Base-by-base conservation (phyloP, 1,140 invertebrate genomes). In the Asobara japonica region DNA sequence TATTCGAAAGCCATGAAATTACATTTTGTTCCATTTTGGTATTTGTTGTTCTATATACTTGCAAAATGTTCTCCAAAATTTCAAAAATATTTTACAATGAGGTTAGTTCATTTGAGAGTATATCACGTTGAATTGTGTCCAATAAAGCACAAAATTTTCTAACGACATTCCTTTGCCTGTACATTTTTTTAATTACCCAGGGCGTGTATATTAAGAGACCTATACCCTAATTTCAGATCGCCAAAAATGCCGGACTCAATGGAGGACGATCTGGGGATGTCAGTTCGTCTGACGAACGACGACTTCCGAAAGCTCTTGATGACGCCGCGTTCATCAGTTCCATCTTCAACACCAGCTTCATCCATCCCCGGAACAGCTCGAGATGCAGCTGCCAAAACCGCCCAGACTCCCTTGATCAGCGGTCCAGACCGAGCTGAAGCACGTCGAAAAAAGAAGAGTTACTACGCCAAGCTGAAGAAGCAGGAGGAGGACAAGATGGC, bases 401-500 rank as follows among this genome's bases (percentile, higher is more conserved):
- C 86, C 13, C 86, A 85, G 56, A 87, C 86, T 3, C 86, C 86
- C 0, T 68, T 77, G 0, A 76, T 85, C 0, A 78, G 88, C 79
- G 79, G 84, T 81, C 82, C 91, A 90, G 87, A 92, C 91, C 78
- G 90, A 79, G 91, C 90, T 76, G 93, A 94, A 78, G 82, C 93
- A 4, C 89, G 94, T 25, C 89, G 93, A n/a, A 95, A 95, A 76
- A 95, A 95, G 80, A 95, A 95, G 73, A 94, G 95, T 74, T 98
- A 94, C 82, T 98, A 98, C 89, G 96, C 96, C 0, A 96, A 96
- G 66, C 86, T 98, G 5, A 97, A 98, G 76, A 97, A 97, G 82
- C 95, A 97, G 80, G 97, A 99, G 84, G 97, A 98, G 79, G 96
- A 96, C 81, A 96, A 97, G 84, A 91, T 98, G 87, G 96, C 96